Conservation (phyloP, 2,888 invertebrate species). For the Belgica antarctica region DNA sequence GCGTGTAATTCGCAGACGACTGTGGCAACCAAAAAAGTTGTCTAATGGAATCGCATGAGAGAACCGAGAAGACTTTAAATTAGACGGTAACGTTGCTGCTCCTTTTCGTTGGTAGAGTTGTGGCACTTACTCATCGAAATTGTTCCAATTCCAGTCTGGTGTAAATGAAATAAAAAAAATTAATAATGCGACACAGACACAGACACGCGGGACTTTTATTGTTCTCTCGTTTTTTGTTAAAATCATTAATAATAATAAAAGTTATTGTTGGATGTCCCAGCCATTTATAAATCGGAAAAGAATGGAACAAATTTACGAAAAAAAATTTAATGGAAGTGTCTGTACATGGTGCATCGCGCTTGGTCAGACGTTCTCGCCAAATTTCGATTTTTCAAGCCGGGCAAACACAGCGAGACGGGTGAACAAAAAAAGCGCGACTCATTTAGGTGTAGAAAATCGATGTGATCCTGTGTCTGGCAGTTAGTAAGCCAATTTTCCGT, state of each 20-base stretch:
- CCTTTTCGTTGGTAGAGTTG: neutral
- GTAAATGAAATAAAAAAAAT: constrained; percentile 20
- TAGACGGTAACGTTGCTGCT: neutral
- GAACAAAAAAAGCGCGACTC: neutral
- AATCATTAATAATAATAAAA: constrained; percentile 29
- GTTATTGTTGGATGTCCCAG: constrained; percentile 22
- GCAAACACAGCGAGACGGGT: no score
- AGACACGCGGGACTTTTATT: neutral
- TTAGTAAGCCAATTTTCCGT: constrained; percentile 22
- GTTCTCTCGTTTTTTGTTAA: constrained; percentile 6
- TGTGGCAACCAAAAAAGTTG: constrained; percentile 7
- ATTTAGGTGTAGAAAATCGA: constrained; percentile 33
- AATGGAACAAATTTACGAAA: constrained; percentile 19
- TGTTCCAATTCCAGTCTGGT: constrained; percentile 11
- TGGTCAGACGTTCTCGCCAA: constrained; percentile 6
- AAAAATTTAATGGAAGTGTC: neutral
- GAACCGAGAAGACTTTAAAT: neutral
- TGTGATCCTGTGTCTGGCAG: constrained; percentile 33
- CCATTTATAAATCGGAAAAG: neutral
- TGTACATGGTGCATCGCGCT: constrained; percentile 14
- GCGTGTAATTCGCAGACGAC: constrained; percentile 28
- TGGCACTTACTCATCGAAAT: constrained; percentile 11
- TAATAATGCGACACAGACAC: neutral
- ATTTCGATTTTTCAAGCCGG: neutral
- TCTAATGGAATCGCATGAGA: constrained; percentile 11